These are phyloP conservation scores for Antheraea mylitta DNA, from an alignment of 1,140 invertebrate genomes.

Conservation along the genomic window DNA sequence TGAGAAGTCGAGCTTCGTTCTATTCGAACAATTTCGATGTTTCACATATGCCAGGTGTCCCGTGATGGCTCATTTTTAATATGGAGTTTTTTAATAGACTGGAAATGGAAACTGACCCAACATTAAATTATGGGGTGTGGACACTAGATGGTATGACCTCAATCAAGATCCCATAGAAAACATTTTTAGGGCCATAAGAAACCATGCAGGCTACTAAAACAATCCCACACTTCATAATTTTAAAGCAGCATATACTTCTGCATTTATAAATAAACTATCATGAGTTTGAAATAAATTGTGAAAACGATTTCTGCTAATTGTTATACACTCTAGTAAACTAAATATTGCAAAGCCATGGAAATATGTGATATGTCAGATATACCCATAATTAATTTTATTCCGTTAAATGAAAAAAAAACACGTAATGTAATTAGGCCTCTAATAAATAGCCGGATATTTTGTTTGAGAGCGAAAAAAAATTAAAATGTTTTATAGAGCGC, in stretches of 20 bases:
- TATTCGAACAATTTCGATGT: too few species aligned
- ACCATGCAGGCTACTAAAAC: constrained; percentile 18
- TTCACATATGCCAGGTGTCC: too few species aligned
- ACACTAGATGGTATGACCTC: constrained; percentile 17
- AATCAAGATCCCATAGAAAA: constrained; percentile 37
- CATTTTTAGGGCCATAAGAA: constrained; percentile 29
- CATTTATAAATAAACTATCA: neutral
- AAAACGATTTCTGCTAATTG: neutral
- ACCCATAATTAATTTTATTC: neutral
- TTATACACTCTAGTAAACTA: neutral
- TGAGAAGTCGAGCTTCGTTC: too few species aligned
- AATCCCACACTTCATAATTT: constrained; percentile 10
- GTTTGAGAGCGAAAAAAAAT: neutral
- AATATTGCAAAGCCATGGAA: neutral
- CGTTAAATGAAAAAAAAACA: constrained; percentile 4
- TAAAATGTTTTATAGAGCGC: constrained; percentile 14
- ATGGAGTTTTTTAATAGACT: too few species aligned
- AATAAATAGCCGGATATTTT: constrained; percentile 1
- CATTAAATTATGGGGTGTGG: too few species aligned
- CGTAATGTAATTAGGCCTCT: neutral
- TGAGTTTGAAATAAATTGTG: neutral
- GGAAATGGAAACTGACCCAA: too few species aligned
- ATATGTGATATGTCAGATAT: neutral
- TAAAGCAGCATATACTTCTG: constrained; percentile 7
- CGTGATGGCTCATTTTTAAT: too few species aligned